Base-by-base conservation (phyloP, 2,113 vertebrate species). In the Zapus hudsonius region DNA sequence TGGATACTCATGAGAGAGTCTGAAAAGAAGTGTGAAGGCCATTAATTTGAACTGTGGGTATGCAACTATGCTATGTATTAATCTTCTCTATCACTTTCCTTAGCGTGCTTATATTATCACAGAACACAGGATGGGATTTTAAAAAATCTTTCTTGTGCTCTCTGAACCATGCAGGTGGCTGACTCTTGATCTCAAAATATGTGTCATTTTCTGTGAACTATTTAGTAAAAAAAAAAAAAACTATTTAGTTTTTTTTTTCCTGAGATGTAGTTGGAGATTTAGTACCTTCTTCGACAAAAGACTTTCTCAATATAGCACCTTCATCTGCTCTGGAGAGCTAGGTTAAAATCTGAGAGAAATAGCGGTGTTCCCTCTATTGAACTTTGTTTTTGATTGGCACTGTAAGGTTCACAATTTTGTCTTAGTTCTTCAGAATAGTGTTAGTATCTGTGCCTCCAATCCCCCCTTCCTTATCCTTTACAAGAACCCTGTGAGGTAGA, bases 161-260 rank as follows among this genome's bases (percentile, higher is more conserved):
- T 94, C 6, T 96, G 82, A 42, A 73, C 80, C 76, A 92, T 81
- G 93, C 87, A 90, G 95, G 96, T 96, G 84, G 94, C 84, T 96
- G 84, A 95, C 87, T 96, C 82, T 97, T 96, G 95, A 95, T 96
- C 95, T 95, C 63, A 94, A 90, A 96, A 95, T 94, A 89, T 87
- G 38, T 96, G 78, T 91, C 92, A 95, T 96, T 95, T 95, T 96
- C 78, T 94, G 31, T 94, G 91, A 96, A n/a, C n/a, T n/a, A n/a
- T n/a, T 96, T 92, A 94, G 91, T 75, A 91, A n/a, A n/a, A n/a
- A n/a, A n/a, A n/a, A n/a, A n/a, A n/a, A n/a, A n/a, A n/a, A 95
- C 92, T 91, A 83, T 66, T 92, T 89, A 91, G 82, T 63, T 63
- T 93, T 92, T 95, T 86, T 73, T 63, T 31, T n/a, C 8, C 75